Conservation (phyloP, 2,797 vertebrate species). For the Sebastes steindachneri region DNA sequence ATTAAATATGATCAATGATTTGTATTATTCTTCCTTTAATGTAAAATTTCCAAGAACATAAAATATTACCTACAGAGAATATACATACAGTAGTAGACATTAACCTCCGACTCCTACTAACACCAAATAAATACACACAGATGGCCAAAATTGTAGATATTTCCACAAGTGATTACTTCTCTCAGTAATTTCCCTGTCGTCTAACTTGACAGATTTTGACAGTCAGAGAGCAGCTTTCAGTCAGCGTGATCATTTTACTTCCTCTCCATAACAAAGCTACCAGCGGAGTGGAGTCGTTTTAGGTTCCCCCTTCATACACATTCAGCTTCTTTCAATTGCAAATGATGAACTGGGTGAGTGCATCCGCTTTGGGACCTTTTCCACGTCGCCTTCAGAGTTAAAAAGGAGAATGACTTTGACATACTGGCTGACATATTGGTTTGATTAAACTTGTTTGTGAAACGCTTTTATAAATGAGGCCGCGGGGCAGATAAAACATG, state of each 20-base stretch:
- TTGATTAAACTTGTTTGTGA: slow-evolving; percentile 69
- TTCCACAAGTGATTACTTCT: neutral
- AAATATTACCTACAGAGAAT: too few species aligned
- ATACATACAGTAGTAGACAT: neutral
- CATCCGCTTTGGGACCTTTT: slow-evolving; percentile 41
- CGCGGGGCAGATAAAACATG: slow-evolving; percentile 52
- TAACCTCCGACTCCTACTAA: neutral
- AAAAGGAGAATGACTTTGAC: slow-evolving; percentile 55
- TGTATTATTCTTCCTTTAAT: neutral
- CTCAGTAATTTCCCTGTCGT: slow-evolving; percentile 1
- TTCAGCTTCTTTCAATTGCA: slow-evolving; percentile 48
- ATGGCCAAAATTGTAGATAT: neutral
- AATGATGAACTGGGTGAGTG: slow-evolving; percentile 45
- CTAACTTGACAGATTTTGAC: slow-evolving; percentile 12
- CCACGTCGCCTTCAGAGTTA: slow-evolving; percentile 43
- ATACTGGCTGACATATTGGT: slow-evolving; percentile 47
- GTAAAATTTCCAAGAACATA: neutral
- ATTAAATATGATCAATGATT: fast-evolving
- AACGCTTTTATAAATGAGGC: slow-evolving; percentile 64
- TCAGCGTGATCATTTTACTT: slow-evolving; percentile 24
- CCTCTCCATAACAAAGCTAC: slow-evolving; percentile 26
- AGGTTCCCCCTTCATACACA: slow-evolving; percentile 3
- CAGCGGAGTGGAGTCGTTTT: slow-evolving; percentile 14
- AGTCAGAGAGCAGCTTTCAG: slow-evolving; percentile 27
- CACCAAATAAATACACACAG: neutral